These are phyloP conservation scores for Mus spicilegus DNA, from an alignment of 2,113 vertebrate genomes.

Conservation along the genomic window DNA sequence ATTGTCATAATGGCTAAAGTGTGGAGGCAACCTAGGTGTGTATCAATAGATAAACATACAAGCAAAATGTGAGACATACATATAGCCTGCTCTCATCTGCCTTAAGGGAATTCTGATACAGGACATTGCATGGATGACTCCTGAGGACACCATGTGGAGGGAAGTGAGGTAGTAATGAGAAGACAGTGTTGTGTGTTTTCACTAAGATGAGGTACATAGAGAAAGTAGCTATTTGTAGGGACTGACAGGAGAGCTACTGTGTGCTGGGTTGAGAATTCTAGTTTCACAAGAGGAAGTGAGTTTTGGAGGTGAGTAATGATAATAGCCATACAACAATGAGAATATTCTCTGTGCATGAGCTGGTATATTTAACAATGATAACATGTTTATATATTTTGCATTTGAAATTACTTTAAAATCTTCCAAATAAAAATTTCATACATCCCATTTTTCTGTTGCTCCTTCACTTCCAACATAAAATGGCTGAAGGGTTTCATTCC, in stretches of 20 bases:
- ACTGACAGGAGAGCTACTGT: background rate
- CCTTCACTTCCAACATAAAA: background rate
- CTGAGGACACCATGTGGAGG: background rate
- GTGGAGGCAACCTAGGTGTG: background rate
- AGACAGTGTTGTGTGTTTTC: background rate
- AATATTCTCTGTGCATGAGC: too few species aligned
- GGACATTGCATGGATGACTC: background rate
- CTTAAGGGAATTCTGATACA: background rate
- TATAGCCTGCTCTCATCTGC: too few species aligned
- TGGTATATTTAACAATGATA: background rate
- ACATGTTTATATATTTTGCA: constrained; percentile 10
- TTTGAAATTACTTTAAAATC: constrained; percentile 14
- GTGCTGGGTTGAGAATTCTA: background rate
- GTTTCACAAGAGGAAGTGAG: background rate
- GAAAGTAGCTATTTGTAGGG: background rate
- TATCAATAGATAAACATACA: background rate
- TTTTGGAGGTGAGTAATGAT: background rate
- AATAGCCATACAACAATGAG: background rate
- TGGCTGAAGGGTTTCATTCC: background rate
- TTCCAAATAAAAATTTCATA: background rate
- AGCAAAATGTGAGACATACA: background rate
- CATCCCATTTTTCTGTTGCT: background rate
- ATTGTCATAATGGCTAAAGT: background rate
- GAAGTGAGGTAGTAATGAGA: background rate
- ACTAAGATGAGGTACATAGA: background rate